Evolutionary conservation across 2,797 vertebrate genomes (phyloP).

Genomic region (Urocyon cinereoargenteus): DNA sequence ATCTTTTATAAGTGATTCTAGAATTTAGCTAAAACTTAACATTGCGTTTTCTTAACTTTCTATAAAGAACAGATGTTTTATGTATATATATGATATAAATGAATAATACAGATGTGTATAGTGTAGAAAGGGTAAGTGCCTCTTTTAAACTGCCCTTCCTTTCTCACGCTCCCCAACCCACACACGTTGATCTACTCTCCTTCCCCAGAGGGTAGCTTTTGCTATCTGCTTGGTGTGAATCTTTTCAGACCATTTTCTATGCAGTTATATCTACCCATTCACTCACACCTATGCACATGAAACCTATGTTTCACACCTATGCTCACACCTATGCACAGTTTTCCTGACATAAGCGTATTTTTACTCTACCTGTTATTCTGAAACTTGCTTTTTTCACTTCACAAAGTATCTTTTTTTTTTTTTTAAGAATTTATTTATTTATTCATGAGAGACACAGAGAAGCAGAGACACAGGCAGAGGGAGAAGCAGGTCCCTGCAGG

Average conservation of each 20-base stretch:
- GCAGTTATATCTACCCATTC: not conserved
- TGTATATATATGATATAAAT: not conserved
- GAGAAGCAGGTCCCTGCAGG: no score
- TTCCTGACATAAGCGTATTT: not conserved
- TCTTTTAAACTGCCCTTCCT: not conserved
- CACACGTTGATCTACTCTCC: not conserved
- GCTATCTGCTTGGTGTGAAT: not conserved
- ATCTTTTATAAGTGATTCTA: slow-evolving; percentile 32
- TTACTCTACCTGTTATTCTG: not conserved
- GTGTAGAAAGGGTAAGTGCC: not conserved
- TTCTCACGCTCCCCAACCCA: not conserved
- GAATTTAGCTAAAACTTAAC: slow-evolving; percentile 51
- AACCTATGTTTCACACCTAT: no score
- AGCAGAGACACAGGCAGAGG: no score
- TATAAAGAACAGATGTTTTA: slow-evolving; percentile 5
- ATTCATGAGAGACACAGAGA: no score
- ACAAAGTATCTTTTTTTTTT: not conserved
- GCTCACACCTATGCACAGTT: not conserved
- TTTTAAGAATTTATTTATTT: no score
- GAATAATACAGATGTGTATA: slow-evolving; percentile 11
- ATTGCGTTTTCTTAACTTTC: slow-evolving; percentile 34
- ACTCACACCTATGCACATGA: no score
- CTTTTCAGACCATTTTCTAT: not conserved
- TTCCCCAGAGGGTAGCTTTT: not conserved
- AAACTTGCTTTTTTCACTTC: slow-evolving; percentile 16